A percentile compares a stretch with the other conserved stretches of the same genome.
phyloP scores from a whole-genome alignment of 2,113 vertebrate species.

The Bothrops jararaca region DNA sequence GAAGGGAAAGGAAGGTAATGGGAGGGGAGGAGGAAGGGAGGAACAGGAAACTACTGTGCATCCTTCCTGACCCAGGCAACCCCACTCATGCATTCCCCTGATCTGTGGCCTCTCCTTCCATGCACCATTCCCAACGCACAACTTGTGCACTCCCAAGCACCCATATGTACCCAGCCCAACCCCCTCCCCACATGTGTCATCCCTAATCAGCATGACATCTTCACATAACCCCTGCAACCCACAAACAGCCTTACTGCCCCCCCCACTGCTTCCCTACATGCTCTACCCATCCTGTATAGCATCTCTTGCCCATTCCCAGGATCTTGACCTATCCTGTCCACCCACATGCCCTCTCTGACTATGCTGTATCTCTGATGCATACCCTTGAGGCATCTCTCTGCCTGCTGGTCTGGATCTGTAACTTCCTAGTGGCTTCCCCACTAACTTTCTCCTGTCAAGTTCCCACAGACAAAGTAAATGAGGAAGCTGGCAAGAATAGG shows the following conservation, averaged over 20 bases:
- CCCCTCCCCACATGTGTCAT: background rate
- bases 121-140: background rate
- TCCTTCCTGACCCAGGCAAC: background rate
- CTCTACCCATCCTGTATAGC: background rate
- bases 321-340: background rate
- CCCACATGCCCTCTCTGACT: background rate
- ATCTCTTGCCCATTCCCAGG: background rate
- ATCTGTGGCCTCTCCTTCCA: background rate
- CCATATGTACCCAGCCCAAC: background rate
- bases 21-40: background rate
- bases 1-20: background rate
- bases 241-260: background rate
- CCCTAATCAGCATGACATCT: background rate
- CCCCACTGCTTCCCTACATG: background rate
- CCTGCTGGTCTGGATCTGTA: background rate
- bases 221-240: background rate
- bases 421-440: background rate
- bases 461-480: background rate
- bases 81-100: background rate
- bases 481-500: background rate
- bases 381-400: background rate
- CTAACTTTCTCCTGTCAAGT: background rate
- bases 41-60: background rate
- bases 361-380: background rate
- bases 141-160: background rate